Conservation (phyloP, 92 coral and sea anemone genomes). For the Parazoanthus atlanticus region DNA sequence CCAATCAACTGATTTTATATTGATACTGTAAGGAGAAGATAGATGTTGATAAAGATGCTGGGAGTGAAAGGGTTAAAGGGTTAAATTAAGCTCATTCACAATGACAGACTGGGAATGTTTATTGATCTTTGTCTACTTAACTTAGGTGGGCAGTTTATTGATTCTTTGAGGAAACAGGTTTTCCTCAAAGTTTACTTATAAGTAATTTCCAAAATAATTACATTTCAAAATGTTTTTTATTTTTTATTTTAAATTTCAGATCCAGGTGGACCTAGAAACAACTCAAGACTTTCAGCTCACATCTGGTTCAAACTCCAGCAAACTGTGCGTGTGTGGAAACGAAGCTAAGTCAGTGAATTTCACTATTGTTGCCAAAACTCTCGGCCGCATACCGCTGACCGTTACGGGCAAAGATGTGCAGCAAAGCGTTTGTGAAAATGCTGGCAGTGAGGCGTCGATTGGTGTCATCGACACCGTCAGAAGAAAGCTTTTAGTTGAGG, state of each 20-base stretch:
- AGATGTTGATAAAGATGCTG: too few relatives aligned
- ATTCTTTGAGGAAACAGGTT: too few relatives aligned
- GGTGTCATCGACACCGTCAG: conserved; percentile 79
- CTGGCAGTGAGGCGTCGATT: conserved; percentile 56
- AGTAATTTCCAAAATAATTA: background rate
- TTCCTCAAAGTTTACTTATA: background rate
- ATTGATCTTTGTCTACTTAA: too few relatives aligned
- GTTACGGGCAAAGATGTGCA: conserved; percentile 68
- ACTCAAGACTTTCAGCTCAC: conserved; percentile 62
- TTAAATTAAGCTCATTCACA: too few relatives aligned
- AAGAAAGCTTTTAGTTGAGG: conserved; percentile 91
- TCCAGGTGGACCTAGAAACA: conserved; percentile 63
- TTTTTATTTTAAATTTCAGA: conserved; percentile 40
- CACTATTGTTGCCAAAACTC: conserved; percentile 67
- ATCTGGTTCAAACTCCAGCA: conserved; percentile 54
- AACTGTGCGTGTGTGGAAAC: conserved; percentile 87
- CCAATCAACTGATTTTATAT: too few relatives aligned
- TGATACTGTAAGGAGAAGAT: too few relatives aligned
- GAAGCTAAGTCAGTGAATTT: conserved; percentile 89
- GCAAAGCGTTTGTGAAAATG: conserved; percentile 63
- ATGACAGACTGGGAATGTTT: too few relatives aligned
- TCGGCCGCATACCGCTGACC: conserved; percentile 84
- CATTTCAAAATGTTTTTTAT: background rate
- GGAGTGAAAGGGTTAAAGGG: too few relatives aligned
- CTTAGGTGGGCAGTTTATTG: too few relatives aligned